A percentile compares a stretch with the other conserved stretches of the same genome.
These are phyloP conservation scores for Fragum sueziense DNA, from an alignment of 2,888 invertebrate genomes.

Conservation along the genomic window DNA sequence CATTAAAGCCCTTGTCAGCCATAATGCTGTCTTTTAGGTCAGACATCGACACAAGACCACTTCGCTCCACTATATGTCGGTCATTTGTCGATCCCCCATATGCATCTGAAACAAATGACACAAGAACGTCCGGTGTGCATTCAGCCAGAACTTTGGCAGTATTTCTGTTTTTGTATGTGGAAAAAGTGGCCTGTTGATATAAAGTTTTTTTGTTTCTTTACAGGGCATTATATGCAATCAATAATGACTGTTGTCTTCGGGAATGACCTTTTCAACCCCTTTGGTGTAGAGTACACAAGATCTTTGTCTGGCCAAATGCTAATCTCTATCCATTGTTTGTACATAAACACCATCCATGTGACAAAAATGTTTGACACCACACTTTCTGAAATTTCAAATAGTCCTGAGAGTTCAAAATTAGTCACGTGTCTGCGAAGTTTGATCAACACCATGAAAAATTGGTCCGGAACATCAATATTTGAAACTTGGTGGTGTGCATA, in stretches of 20 bases:
- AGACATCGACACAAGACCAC: conserved; percentile 39
- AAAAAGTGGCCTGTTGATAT: conserved; percentile 64
- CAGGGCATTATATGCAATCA: conserved; percentile 66
- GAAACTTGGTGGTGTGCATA: conserved; percentile 29
- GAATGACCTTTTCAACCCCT: conserved; percentile 53
- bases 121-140: conserved; percentile 61
- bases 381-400: conserved; percentile 18
- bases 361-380: conserved; percentile 25
- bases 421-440: conserved; percentile 38
- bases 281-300: conserved; percentile 51
- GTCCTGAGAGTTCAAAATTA: conserved; percentile 32
- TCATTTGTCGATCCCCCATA: conserved; percentile 70
- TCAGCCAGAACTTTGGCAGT: conserved; percentile 63
- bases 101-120: conserved; percentile 57
- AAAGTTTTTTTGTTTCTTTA: conserved; percentile 60
- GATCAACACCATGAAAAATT: conserved; percentile 42
- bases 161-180: conserved; percentile 67
- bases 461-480: conserved; percentile 17
- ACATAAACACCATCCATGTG: conserved; percentile 39
- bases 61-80: conserved; percentile 54
- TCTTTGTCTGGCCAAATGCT: conserved; percentile 54
- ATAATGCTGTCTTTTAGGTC: conserved; percentile 59
- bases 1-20: conserved; percentile 57
- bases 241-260: conserved; percentile 62
- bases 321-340: conserved; percentile 47